These are phyloP conservation scores for Cebus imitator DNA, from an alignment of 2,113 vertebrate genomes.

Conservation along the genomic window DNA sequence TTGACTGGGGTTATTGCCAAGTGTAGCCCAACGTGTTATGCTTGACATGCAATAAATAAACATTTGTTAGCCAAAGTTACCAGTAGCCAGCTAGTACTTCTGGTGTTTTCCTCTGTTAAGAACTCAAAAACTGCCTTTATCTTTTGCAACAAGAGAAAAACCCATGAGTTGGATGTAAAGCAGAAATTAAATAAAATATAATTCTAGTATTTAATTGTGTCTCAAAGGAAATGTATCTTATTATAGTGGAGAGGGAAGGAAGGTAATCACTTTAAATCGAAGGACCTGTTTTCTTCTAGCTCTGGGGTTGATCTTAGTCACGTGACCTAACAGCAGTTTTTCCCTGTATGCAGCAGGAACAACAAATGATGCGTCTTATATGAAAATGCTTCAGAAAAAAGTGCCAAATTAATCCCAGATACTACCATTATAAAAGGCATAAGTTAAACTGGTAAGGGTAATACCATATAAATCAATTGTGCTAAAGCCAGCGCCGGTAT, in stretches of 20 bases:
- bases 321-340: neutral
- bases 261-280: neutral
- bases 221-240: conserved; percentile 14
- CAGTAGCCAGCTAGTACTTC: neutral
- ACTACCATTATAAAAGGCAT: neutral
- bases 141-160: neutral
- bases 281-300: neutral
- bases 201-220: neutral
- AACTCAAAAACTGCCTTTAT: neutral
- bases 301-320: conserved; percentile 39
- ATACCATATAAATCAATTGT: neutral
- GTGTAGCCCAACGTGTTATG: too few species aligned
- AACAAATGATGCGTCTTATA: neutral
- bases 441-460: neutral
- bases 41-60: neutral
- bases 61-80: neutral
- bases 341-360: neutral
- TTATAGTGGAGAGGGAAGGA: neutral
- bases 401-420: neutral
- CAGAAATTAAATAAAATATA: conserved; percentile 45
- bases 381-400: neutral
- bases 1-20: neutral
- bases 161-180: neutral
- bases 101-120: neutral
- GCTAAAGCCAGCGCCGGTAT: neutral